Evolutionary conservation across 2,797 vertebrate genomes (phyloP), one percentile per base, ranked within the genome.

Genomic region (Simalia tracyae): DNA sequence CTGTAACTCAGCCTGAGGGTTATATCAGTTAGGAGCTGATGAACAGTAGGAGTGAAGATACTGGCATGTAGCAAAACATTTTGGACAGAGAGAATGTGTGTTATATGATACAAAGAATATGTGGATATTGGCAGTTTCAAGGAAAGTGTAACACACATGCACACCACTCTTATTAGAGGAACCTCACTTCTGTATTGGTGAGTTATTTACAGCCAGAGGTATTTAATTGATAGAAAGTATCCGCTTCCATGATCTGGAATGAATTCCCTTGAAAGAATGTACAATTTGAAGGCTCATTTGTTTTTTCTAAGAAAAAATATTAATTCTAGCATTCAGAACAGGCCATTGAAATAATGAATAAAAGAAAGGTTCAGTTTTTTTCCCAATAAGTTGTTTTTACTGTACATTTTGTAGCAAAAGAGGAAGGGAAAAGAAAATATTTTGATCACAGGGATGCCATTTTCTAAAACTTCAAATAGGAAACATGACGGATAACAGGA

Each of bases 401-500:
- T 97, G 95, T 96, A 97, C 96, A 96, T 94, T 97, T 97, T 97
- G 92, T 97, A 95, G 94, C 54, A 96, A 97, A 95, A 93, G 88
- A 92, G 94, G 91, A 92, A 92, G 5, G 94, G 93, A 90, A 98
- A 98, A 98, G 94, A 96, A 96, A 95, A 97, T 98, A 96, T 97
- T 98, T 97, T 98, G 96, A 97, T 98, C 98, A 99, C 98, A 98
- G 96, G 97, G 97, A 98, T 97, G 96, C 93, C 46, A 95, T 96
- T 97, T 96, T 98, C 97, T 98, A 97, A 98, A 98, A 98, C 96
- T 97, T 97, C 96, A 96, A 96, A 97, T 98, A 98, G 97, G 98
- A 98, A 98, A 98, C 97, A 94, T 96, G 97, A 98, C 96, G 72
- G 96, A 98, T 97, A 92, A 98, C 96, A 97, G 97, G 96, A 95